These are phyloP conservation scores for Nomada hirtipes DNA, from an alignment of 2,888 invertebrate species.

Conservation along the genomic window DNA sequence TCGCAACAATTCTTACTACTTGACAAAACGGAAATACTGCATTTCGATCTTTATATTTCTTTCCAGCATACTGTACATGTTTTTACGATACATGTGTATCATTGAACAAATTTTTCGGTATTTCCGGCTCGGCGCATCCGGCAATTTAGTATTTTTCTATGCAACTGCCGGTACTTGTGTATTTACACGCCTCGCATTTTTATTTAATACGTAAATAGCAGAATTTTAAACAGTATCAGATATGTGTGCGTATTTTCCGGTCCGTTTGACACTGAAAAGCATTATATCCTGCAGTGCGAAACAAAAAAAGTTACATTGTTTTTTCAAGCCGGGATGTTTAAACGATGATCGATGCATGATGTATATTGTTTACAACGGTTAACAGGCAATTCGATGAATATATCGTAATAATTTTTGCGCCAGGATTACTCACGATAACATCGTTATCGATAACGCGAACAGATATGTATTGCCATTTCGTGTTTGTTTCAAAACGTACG, in stretches of 20 bases:
- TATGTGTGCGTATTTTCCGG: slow-evolving; percentile 18
- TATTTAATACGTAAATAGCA: slow-evolving; percentile 47
- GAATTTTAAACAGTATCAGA: slow-evolving; percentile 41
- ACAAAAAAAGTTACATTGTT: slow-evolving; percentile 22
- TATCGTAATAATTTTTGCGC: slow-evolving; percentile 19
- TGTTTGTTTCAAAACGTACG: neutral
- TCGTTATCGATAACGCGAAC: neutral
- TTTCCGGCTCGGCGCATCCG: slow-evolving; percentile 7
- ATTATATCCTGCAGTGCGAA: slow-evolving; percentile 18
- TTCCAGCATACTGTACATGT: neutral
- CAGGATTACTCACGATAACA: slow-evolving; percentile 25
- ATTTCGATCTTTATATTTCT: slow-evolving; percentile 38
- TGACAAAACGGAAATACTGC: slow-evolving; percentile 33
- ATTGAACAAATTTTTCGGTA: slow-evolving; percentile 33
- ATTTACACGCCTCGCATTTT: slow-evolving; percentile 28
- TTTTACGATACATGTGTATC: slow-evolving; percentile 2
- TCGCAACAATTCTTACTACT: slow-evolving; percentile 48
- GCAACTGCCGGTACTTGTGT: neutral
- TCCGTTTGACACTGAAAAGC: slow-evolving; percentile 18
- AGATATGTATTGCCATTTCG: neutral
- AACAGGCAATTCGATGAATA: slow-evolving; percentile 28
- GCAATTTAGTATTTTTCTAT: slow-evolving; percentile 31
- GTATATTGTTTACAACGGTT: slow-evolving; percentile 30
- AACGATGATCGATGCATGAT: neutral
- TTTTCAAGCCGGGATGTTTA: slow-evolving; percentile 6